Conservation (phyloP, 2,797 vertebrate species). For the Pipistrellus pygmaeus region DNA sequence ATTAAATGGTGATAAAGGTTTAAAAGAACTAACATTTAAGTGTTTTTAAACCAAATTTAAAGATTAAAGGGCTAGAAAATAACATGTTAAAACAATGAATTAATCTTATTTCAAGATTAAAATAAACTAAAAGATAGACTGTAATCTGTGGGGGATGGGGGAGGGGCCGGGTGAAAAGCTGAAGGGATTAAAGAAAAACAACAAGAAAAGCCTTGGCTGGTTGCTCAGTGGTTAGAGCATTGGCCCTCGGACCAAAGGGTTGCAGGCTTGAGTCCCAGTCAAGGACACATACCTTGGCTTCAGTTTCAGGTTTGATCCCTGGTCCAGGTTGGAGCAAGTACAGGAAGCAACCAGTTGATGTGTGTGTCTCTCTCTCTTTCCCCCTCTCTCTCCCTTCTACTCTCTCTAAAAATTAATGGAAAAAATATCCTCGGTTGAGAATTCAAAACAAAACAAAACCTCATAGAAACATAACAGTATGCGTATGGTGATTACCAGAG, state of each 20-base stretch:
- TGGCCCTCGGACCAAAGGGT: neutral
- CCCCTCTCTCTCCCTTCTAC: neutral
- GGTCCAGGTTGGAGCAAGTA: neutral
- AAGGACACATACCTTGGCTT: neutral
- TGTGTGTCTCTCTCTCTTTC: neutral
- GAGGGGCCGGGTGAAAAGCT: neutral
- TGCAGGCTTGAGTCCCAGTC: neutral
- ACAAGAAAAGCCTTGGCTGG: neutral
- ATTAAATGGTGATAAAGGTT: neutral
- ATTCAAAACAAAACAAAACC: neutral
- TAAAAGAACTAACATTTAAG: conserved; percentile 28
- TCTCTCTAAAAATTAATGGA: neutral
- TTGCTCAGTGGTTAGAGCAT: neutral
- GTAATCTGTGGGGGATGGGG: neutral
- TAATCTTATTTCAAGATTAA: conserved; percentile 24
- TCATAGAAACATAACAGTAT: too few species aligned
- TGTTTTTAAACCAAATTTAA: conserved; percentile 35
- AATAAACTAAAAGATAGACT: neutral
- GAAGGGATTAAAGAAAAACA: neutral
- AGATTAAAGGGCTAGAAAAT: conserved; percentile 18
- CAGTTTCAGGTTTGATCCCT: neutral
- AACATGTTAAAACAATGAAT: neutral
- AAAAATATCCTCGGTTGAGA: neutral
- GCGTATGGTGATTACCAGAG: neutral
- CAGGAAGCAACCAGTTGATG: neutral